Conservation (phyloP, 2,888 invertebrate genomes). For the Ptychoptera contaminata region DNA sequence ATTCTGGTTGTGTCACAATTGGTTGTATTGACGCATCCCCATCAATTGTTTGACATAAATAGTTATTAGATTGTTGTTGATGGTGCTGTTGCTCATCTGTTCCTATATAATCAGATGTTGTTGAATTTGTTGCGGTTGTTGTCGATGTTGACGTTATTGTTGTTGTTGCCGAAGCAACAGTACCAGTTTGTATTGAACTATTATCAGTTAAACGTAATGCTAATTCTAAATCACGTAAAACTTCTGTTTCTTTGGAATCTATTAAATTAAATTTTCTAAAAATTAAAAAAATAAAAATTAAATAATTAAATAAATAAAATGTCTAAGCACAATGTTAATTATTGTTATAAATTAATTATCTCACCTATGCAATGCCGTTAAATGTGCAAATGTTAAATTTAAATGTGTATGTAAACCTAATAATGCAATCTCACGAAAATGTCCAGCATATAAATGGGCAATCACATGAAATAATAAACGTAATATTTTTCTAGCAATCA, state of each 20-base stretch:
- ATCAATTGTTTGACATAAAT: slow-evolving; percentile 8
- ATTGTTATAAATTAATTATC: not conserved
- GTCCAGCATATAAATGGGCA: slow-evolving; percentile 95
- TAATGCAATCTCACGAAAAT: slow-evolving; percentile 89
- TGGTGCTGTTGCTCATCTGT: not conserved
- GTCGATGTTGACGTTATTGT: slow-evolving; percentile 6
- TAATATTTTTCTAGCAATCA: slow-evolving; percentile 89
- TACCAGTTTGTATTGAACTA: slow-evolving; percentile 20
- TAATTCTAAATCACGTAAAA: slow-evolving; percentile 78
- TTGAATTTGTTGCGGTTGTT: not conserved
- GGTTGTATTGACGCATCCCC: slow-evolving; percentile 20
- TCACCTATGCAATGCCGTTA: slow-evolving; percentile 56
- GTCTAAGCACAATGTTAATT: not conserved
- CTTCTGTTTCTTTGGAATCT: slow-evolving; percentile 91
- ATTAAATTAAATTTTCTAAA: slow-evolving; percentile 78
- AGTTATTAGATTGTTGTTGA: not conserved
- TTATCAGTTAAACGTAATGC: slow-evolving; percentile 53
- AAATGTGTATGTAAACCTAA: slow-evolving; percentile 91
- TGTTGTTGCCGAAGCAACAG: slow-evolving; percentile 11
- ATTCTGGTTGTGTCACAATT: slow-evolving; percentile 30
- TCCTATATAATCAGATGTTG: too few relatives aligned
- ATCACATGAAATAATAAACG: slow-evolving; percentile 94
- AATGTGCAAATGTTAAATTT: slow-evolving; percentile 93
- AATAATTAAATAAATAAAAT: not conserved
- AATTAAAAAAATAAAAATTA: slow-evolving; percentile 9